Evolutionary conservation across 2,113 vertebrate species (phyloP), one percentile per base, ranked within the genome.

Genomic region (Tursiops truncatus): DNA sequence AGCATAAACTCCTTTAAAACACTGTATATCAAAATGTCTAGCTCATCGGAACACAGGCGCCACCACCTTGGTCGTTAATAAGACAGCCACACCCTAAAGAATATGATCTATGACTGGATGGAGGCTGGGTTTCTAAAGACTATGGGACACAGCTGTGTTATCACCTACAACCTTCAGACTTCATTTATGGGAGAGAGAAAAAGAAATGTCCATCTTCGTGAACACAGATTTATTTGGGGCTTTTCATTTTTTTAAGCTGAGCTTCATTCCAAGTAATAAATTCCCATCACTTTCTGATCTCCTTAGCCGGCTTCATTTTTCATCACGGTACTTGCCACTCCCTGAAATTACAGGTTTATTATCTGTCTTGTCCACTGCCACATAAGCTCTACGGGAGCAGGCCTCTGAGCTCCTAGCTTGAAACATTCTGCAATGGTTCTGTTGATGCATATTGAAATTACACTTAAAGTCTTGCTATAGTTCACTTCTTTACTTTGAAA

Each of bases 121-220:
- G 28, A 63, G 53, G 1, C 20, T 17, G 23, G 15, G 21, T 44
- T 91, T 67, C 87, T 79, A 36, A 80, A 38, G 63, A 94, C 7
- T n/a, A 14, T 17, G n/a, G 38, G 6, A 33, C 7, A 41, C 26
- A 33, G 31, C 2, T 2, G 20, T 0, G 0, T 2, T 18, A 6
- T 7, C 33, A 18, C 23, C 28, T 4, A 18, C 2, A 20, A 25
- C 31, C n/a, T 73, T 21, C 36, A 81, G 60, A 18, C 8, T 62
- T 81, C 47, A 18, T 0, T 47, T 25, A 25, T 0, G 3, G 17
- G 26, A 76, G 60, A n/a, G 4, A 93, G 56, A 50, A 81, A 3
- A 81, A 3, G 5, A 21, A 84, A 74, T 70, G 62, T 15, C 17
- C 71, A 20, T 36, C 38, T 33, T 36, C 28, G 25, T 21, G 38